Conservation (phyloP, 2,113 vertebrate genomes). For the Mustela lutreola region DNA sequence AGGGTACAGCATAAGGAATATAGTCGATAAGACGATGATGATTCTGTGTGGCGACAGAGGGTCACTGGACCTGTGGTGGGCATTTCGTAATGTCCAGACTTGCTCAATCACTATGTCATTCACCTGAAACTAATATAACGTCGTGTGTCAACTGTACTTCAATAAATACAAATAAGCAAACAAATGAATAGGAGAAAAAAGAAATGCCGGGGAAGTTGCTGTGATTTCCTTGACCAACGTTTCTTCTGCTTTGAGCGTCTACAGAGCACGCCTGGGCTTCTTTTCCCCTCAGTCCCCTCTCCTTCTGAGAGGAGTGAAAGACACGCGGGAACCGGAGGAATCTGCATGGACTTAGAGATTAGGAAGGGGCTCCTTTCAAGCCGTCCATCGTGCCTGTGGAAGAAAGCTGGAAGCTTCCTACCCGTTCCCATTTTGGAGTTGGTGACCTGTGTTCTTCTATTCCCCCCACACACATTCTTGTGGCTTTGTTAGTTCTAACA, state of each 20-base stretch:
- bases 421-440: conserved; percentile 72
- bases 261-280: background rate
- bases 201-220: background rate
- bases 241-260: background rate
- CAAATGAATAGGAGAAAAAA: background rate
- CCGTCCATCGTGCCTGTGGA: conserved; percentile 56
- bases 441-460: conserved; percentile 85
- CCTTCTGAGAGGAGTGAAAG: conserved; percentile 34
- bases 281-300: conserved; percentile 55
- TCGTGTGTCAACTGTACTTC: background rate
- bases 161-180: background rate
- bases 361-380: conserved; percentile 44
- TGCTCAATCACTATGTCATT: background rate
- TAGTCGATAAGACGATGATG: background rate
- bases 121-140: background rate
- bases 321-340: background rate
- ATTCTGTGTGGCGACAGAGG: background rate
- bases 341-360: conserved; percentile 64
- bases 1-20: background rate
- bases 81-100: background rate
- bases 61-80: background rate
- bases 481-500: conserved; percentile 80
- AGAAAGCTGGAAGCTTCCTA: conserved; percentile 79
- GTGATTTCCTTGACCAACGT: background rate
- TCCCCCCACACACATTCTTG: conserved; percentile 86